A percentile compares a stretch with the other conserved stretches of the same genome.
Evolutionary conservation across 2,797 vertebrate genomes (phyloP).

Genomic region (Acomys russatus): DNA sequence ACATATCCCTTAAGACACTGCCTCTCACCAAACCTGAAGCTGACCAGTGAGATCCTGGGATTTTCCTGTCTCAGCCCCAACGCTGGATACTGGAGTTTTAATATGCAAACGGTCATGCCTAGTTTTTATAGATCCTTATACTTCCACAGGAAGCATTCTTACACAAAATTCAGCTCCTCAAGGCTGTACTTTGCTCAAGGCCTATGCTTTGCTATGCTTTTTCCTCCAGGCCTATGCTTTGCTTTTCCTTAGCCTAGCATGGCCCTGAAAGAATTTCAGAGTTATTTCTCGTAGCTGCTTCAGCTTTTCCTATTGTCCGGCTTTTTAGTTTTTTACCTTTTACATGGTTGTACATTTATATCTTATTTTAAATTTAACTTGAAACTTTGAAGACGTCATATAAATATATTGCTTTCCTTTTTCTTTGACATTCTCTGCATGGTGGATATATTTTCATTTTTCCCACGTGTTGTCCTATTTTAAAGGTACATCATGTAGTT

Average conservation of each 20-base stretch:
- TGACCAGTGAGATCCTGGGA: not conserved
- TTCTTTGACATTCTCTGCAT: not conserved
- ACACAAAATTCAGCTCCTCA: not conserved
- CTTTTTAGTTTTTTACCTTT: constrained; percentile 15
- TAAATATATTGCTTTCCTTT: not conserved
- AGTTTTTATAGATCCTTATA: not conserved
- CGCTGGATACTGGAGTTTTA: not conserved
- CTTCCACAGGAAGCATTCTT: not conserved
- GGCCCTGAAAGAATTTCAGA: not conserved
- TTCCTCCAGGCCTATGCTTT: not conserved
- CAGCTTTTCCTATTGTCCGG: not conserved
- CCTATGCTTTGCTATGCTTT: not conserved
- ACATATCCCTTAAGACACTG: not conserved
- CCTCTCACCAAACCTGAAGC: not conserved
- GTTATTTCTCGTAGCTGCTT: not conserved
- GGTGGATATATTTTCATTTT: not conserved
- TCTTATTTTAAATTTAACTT: constrained; percentile 49
- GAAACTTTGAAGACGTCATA: not conserved
- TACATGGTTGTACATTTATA: not conserved
- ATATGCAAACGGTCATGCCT: not conserved
- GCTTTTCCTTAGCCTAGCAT: too few species aligned
- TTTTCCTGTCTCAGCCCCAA: not conserved
- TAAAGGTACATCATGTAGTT: not conserved
- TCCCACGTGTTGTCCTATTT: not conserved
- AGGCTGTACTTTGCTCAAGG: not conserved